Evolutionary conservation across 2,888 invertebrate genomes (phyloP).

Genomic region (Blomia tropicalis): DNA sequence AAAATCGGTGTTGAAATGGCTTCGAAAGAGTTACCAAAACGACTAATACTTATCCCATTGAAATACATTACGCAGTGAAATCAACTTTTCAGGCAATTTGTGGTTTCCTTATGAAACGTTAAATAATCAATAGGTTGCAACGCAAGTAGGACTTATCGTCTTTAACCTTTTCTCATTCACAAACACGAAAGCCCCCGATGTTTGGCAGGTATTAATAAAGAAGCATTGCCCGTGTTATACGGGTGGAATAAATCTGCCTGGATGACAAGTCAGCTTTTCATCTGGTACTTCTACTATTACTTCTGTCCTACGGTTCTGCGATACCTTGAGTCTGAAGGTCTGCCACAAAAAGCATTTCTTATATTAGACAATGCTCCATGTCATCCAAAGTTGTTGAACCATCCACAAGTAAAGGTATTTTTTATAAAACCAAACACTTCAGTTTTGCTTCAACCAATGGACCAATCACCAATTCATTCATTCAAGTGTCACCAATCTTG

Average conservation of each 20-base stretch:
- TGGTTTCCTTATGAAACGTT: background rate
- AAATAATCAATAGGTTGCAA: background rate
- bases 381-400: background rate
- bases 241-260: background rate
- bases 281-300: background rate
- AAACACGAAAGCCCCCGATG: background rate
- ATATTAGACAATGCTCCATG: slow-evolving; percentile 2
- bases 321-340: background rate
- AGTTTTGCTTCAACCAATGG: slow-evolving; percentile 11
- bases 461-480: background rate
- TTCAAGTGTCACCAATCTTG: background rate
- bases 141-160: background rate
- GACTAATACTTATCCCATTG: too few relatives aligned
- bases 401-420: background rate
- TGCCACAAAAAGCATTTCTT: background rate
- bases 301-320: background rate
- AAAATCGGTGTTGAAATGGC: too few relatives aligned
- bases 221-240: background rate
- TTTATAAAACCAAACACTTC: slow-evolving; percentile 14
- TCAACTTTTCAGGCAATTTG: too few relatives aligned
- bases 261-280: slow-evolving; percentile 9
- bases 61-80: too few relatives aligned
- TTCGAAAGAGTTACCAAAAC: too few relatives aligned
- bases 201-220: background rate
- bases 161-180: background rate